Evolutionary conservation across 2,113 vertebrate genomes (phyloP), one percentile per base, ranked within the genome.

Genomic region (Pycnonotus jocosus): DNA sequence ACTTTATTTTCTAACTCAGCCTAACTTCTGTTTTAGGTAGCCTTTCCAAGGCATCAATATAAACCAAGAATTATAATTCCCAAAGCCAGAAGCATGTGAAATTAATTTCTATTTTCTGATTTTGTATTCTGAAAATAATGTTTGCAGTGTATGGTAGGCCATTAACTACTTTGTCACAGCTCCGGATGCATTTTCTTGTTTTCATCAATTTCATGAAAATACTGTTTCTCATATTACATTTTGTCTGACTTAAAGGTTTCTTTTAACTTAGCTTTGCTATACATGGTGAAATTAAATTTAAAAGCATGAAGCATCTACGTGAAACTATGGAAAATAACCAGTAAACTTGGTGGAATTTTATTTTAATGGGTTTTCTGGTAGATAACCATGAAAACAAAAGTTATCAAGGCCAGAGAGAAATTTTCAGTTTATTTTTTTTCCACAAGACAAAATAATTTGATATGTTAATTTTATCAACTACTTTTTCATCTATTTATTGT

Each of bases 71-170:
- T 62, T 51, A 45, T 11, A 62, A 4, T 15, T 79, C 17, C 7
- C 18, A 58, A 61, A 88, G 25, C 1, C 25, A 80, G 42, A 79
- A 51, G 6, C 1, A 0, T 45, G 20, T 56, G 35, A 35, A 78
- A 85, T 47, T 42, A 37, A 42, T 81, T 65, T 86, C 5, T 66
- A 4, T 89, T 64, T 81, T 81, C 65, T 73, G 37, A 7, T 61
- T 69, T 74, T 60, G 2, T 42, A 35, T 85, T 56, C 37, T 86
- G 19, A 40, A 86, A 76, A 74, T 48, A 74, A 61, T n/a, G 4
- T 35, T 81, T 1, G 5, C 13, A 23, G 10, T 42, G 7, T 25
- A 13, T 9, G 14, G 7, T 1, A 8, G 10, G 12, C 15, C 7
- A 30, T 65, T 48, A 70, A n/a, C 33, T 66, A 17, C 12, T 74